A percentile compares a stretch with the other conserved stretches of the same genome.
Evolutionary conservation across 2,113 vertebrate species (phyloP).

Genomic region (Anthoscopus minutus): DNA sequence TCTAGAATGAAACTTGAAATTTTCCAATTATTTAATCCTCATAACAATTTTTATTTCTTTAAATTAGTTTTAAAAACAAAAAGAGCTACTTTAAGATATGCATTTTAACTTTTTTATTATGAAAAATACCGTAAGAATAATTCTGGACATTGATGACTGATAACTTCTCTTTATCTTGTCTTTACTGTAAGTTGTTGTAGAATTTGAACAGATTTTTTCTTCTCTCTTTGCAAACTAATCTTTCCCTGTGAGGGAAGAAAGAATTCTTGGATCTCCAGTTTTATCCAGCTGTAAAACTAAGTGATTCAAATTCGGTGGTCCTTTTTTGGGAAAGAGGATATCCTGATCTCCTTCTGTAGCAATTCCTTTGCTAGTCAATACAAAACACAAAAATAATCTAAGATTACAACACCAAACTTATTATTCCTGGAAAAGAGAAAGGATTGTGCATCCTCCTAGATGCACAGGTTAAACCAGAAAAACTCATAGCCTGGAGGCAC

Average conservation of each 20-base stretch:
- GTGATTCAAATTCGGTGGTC: background rate
- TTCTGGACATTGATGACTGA: background rate
- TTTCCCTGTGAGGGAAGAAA: background rate
- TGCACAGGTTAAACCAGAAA: background rate
- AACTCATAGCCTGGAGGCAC: background rate
- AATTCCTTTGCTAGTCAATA: background rate
- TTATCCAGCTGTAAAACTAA: background rate
- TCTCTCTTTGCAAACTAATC: background rate
- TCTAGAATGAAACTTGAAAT: background rate
- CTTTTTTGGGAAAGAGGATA: background rate
- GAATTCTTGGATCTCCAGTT: background rate
- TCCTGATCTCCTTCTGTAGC: rapidly evolving
- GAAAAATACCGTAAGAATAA: background rate
- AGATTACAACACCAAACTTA: background rate
- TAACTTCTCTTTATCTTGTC: background rate
- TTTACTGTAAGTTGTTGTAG: background rate
- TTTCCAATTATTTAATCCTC: background rate
- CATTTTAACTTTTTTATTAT: background rate
- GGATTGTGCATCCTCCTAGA: background rate
- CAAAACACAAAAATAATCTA: background rate
- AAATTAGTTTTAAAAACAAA: background rate
- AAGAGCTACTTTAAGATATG: background rate
- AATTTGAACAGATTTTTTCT: background rate
- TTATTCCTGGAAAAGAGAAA: background rate
- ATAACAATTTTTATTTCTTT: background rate